phyloP scores from a whole-genome alignment of 2,888 invertebrate species.

The Caenorhabditis zanzibari region DNA sequence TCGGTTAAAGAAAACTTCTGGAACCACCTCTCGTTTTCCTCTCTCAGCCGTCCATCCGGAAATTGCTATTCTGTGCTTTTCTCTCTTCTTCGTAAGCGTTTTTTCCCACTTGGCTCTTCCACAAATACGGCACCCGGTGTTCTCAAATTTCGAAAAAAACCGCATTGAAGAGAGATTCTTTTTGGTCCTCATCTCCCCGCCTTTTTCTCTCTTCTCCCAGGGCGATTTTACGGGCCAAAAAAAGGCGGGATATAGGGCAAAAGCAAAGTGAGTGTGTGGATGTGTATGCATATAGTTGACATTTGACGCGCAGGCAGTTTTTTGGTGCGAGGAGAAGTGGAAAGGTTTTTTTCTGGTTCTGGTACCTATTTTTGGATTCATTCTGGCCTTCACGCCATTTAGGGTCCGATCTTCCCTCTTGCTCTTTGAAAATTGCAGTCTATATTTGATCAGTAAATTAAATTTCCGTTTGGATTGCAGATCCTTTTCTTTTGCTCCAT shows the following conservation, averaged over 20 bases:
- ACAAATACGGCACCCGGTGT: conserved; percentile 28
- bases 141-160: conserved; percentile 28
- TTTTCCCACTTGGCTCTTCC: conserved; percentile 37
- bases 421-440: neutral
- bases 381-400: neutral
- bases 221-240: conserved; percentile 25
- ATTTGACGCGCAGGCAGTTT: conserved; percentile 29
- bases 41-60: conserved; percentile 32
- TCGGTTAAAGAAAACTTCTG: conserved; percentile 16
- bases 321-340: neutral
- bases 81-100: conserved; percentile 13
- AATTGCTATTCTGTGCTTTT: conserved; percentile 39
- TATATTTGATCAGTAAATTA: neutral
- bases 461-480: neutral
- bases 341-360: conserved; percentile 25
- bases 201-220: conserved; percentile 1
- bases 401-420: neutral
- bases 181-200: conserved; percentile 8
- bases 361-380: conserved; percentile 2
- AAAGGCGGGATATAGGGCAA: conserved; percentile 31
- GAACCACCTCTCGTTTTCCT: neutral
- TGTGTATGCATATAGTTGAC: conserved; percentile 29
- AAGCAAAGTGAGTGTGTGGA: conserved; percentile 23
- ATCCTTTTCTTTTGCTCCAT: neutral
- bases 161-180: conserved; percentile 13